Evolutionary conservation across 2,113 vertebrate genomes (phyloP).

Genomic region (Dasyprocta punctata): DNA sequence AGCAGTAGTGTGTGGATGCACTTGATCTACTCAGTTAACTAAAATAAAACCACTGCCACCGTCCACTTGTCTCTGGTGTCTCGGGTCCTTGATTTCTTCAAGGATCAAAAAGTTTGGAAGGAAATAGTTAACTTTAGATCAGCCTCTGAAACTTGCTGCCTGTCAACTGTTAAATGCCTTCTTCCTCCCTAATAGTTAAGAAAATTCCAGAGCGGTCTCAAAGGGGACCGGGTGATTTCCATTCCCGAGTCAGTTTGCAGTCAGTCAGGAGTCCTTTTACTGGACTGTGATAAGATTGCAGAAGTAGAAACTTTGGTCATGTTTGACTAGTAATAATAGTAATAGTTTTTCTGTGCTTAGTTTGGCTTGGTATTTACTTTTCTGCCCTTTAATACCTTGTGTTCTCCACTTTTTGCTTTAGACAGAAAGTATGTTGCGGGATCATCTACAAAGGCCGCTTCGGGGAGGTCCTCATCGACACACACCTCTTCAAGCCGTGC

Average conservation of each 20-base stretch:
- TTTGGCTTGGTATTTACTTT: background rate
- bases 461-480: slow-evolving; percentile 98
- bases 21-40: background rate
- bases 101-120: background rate
- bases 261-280: background rate
- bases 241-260: background rate
- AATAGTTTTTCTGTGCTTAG: background rate
- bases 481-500: slow-evolving; percentile 98
- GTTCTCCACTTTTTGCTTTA: slow-evolving; percentile 73
- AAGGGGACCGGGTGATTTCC: background rate
- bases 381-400: background rate
- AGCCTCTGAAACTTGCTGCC: background rate
- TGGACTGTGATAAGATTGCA: background rate
- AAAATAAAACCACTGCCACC: background rate
- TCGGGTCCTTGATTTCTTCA: background rate
- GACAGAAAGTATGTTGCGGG: slow-evolving; percentile 98
- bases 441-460: slow-evolving; percentile 99
- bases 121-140: background rate
- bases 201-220: background rate
- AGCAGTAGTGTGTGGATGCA: background rate
- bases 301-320: background rate
- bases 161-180: background rate
- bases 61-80: background rate
- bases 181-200: background rate
- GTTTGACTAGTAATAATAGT: background rate